Evolutionary conservation across 2,797 vertebrate genomes (phyloP), one percentile per base, ranked within the genome.

Genomic region (Fistularia commersonii): DNA sequence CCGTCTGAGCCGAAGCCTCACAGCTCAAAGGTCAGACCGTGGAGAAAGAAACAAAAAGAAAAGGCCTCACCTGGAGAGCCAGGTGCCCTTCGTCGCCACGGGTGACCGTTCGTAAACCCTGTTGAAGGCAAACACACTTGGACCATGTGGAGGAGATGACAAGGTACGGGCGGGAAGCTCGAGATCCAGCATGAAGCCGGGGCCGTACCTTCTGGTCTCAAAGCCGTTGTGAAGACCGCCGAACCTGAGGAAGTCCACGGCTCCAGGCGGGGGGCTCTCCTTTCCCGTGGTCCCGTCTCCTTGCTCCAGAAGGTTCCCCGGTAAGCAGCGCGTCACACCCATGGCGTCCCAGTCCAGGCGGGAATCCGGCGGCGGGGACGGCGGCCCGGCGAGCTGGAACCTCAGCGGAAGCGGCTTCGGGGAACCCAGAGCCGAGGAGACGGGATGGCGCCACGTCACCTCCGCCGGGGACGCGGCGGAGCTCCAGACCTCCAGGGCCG

Each of bases 331-430:
- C 34, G 87, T 3, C 32, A 90, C 85, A 3, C 89, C 90, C 64
- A 91, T 86, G 11, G 68, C 81, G 4, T 89, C 83, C 91, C 90
- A 92, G 81, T 91, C 90, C 56, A 91, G 67, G 32, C 49, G 50
- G 11, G 15, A 37, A 36, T 77, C 72, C 8, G 41, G 1, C 7
- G 34, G 72, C 31, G 82, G 85, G 2, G 87, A 74, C 1, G 87
- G 82, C n/a, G 78, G 73, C 35, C 69, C 78, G 2, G 11, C 38
- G 0, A 78, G 23, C 15, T 76, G 41, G 3, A 61, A 38, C 11
- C 80, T 80, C 10, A 44, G 36, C 58, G 33, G n/a, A 76, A 37
- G 9, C 42, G 51, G 38, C 57, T 73, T 32, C 57, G 54, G 45
- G 41, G 57, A 49, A 13, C 11, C 11, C 5, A 51, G 14, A 15